Base-by-base conservation (phyloP, 2,888 invertebrate genomes). In the Conops quadrifasciatus region DNA sequence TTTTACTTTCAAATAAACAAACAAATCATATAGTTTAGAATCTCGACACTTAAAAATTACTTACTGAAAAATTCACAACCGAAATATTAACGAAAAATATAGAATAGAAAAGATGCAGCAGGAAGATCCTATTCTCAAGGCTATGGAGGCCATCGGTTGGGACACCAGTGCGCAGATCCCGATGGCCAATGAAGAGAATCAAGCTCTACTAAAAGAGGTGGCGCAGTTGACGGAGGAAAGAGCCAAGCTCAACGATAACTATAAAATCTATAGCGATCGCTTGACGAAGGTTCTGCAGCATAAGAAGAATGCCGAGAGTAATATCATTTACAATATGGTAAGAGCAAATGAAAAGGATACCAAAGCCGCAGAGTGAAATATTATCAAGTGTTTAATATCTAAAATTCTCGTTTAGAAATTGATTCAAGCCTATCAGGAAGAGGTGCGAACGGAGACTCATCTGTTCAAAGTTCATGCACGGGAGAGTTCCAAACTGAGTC, bases 151-250 rank as follows among this genome's bases (percentile, higher is more conserved):
- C 56, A 79, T 84, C 80, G 81, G 82, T n/a, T 83, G 83, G 83
- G 71, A 76, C 68, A 88, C 89, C 70, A 90, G 91, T 79, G 93
- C 94, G 7, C 92, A 93, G 72, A 91, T 91, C 80, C 95, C 95
- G 2, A 89, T 95, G 74, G 93, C 94, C 0, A 93, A 92, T 86
- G 88, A 89, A 58, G 91, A 91, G 79, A 95, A 95, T 80, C 80
- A 82, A 65, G 74, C 78, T 19, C 79, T 86, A 21, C 76, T 85
- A 2, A 75, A 80, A 56, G 79, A 90, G 80, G 84, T 90, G 73
- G 88, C 87, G 26, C 77, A 78, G 47, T 82, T 88, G 80, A 83
- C 86, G 64, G 86, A 88, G 28, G 78, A 86, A 51, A 89, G 89
- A 76, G 83, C 85, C 5, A 84, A 87, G 64, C 81, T 88, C 7